Conservation (phyloP, 2,888 invertebrate genomes). For the Copidosoma aretas region DNA sequence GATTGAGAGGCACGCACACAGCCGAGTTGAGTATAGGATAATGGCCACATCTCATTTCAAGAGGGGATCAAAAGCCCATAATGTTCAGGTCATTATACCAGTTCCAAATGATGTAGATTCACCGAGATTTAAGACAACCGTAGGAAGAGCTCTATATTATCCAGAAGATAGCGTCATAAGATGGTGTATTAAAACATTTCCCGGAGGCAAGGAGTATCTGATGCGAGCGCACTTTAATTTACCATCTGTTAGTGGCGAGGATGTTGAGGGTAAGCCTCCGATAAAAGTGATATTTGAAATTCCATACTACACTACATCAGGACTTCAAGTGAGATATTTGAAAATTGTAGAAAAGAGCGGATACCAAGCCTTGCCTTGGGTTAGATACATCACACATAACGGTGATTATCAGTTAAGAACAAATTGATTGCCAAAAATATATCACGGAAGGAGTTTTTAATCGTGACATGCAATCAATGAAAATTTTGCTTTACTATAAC, state of each 20-base stretch:
- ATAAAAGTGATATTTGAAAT: conserved; percentile 99
- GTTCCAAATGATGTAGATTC: conserved; percentile 97
- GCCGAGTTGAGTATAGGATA: conserved; percentile 95
- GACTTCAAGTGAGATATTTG: conserved; percentile 94
- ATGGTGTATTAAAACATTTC: conserved; percentile 97
- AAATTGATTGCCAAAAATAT: conserved; percentile 67
- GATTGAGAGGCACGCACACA: conserved; percentile 94
- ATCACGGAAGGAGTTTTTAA: no score
- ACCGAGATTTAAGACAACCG: conserved; percentile 96
- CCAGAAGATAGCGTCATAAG: conserved; percentile 97
- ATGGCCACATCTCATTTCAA: conserved; percentile 99
- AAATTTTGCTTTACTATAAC: no score
- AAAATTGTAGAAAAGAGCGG: conserved; percentile 99
- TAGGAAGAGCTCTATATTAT: conserved; percentile 96
- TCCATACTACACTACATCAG: conserved; percentile 98
- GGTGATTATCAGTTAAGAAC: conserved; percentile 98
- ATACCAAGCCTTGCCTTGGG: conserved; percentile 98
- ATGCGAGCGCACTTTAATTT: conserved; percentile 98
- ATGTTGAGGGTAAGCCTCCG: conserved; percentile 94
- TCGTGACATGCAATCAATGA: no score
- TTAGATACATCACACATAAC: conserved; percentile 98
- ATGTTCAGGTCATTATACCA: conserved; percentile 96
- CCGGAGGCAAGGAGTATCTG: conserved; percentile 97
- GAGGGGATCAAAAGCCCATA: conserved; percentile 95
- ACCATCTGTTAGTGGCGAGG: conserved; percentile 94